Conservation (phyloP, 2,797 vertebrate species). For the Anisognathus igniventris region DNA sequence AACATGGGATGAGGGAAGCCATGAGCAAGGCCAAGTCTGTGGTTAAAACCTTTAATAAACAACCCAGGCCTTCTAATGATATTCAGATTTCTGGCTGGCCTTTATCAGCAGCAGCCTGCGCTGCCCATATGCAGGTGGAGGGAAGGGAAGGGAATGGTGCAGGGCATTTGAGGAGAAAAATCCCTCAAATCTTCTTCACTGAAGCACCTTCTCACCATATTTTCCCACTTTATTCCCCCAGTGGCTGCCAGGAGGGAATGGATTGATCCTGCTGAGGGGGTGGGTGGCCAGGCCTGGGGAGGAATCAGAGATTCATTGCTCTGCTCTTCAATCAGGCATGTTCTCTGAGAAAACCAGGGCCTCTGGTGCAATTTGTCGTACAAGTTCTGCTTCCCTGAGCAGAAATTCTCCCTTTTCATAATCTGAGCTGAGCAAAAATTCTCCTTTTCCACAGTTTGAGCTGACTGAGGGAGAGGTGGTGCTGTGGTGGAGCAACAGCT, state of each 20-base stretch:
- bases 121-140: not conserved
- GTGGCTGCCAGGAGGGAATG: not conserved
- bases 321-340: not conserved
- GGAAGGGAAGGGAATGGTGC: not conserved
- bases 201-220: not conserved
- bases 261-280: not conserved
- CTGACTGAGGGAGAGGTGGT: not conserved
- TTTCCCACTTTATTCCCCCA: not conserved
- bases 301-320: not conserved
- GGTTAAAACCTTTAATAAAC: not conserved
- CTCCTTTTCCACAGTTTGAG: not conserved
- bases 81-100: not conserved
- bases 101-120: not conserved
- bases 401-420: not conserved
- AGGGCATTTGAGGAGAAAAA: not conserved
- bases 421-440: not conserved
- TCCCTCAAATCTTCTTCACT: not conserved
- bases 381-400: constrained; percentile 17
- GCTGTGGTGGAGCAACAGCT: accelerated
- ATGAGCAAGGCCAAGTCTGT: not conserved
- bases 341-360: not conserved
- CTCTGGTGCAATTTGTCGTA: not conserved
- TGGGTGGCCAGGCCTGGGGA: not conserved
- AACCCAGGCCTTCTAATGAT: not conserved
- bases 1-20: not conserved